Evolutionary conservation across 30 jellyfish, hydroid and myxozoan species (phyloP), one percentile per base, ranked within the genome.

Genomic region (Pelagia noctiluca): DNA sequence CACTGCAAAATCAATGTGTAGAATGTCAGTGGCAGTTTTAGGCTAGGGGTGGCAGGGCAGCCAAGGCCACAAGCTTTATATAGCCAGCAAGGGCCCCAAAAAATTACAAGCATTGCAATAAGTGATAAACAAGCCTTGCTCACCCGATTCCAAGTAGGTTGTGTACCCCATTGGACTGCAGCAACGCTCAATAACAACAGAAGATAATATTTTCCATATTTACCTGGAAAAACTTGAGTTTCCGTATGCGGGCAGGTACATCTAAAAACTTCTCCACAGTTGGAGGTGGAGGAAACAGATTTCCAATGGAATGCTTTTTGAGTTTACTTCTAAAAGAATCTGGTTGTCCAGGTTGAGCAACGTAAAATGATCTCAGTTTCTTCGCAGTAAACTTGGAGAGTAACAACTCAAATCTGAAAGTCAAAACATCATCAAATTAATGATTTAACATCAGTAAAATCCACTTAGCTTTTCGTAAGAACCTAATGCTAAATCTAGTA

Each of bases 161-260:
- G 32, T 52, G 10, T 25, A 4, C 32, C 21, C 32, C 24, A 5
- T 3, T 16, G 26, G 7, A 21, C 25, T 26, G 21, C 4, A 4
- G 71, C 32, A 25, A n/a, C 10, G 21, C 11, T 57, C 71, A 57
- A 57, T 16, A 26, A 57, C 71, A 5, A 21, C 26, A 4, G 24
- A 4, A 57, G 24, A 11, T 5, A 57, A 57, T 7, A 57, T 16
- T 50, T 36, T 46, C 75, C 87, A 57, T 7, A 4, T 5, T 57
- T 33, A 77, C 88, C 88, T 77, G 78, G 62, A 77, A 77, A 71
- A 77, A 77, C 28, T 65, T 77, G 26, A 54, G 28, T 63, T 61
- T 77, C 38, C 88, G 60, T 3, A 77, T 35, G 4, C 38, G 52
- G 33, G 77, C 88, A 30, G 88, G 88, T 22, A 77, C 62, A 1